Percentiles rank a stretch among this genome's conserved stretches.
These are phyloP conservation scores for Rhegmatorhina hoffmannsi DNA, from an alignment of 2,113 vertebrate genomes.

Conservation along the genomic window DNA sequence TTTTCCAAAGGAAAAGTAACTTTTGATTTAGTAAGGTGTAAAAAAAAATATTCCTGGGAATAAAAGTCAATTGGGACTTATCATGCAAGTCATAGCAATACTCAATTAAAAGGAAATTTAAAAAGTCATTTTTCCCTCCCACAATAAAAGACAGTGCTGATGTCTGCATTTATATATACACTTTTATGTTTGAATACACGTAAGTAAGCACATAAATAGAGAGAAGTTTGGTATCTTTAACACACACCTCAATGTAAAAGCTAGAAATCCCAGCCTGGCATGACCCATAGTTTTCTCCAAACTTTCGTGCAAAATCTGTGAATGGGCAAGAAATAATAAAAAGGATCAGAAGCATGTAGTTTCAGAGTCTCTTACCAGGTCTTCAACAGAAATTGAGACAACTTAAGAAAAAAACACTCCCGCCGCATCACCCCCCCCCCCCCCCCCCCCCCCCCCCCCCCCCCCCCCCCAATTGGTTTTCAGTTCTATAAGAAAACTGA, in stretches of 20 bases:
- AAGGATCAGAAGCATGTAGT: neutral
- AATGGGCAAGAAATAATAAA: conserved; percentile 24
- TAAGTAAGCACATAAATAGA: neutral
- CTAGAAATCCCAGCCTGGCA: conserved; percentile 89
- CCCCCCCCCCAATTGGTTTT: neutral
- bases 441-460: no score
- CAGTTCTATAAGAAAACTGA: neutral
- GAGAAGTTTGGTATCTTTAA: neutral
- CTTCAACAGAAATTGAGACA: neutral
- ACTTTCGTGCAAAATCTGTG: conserved; percentile 75
- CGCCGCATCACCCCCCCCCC: rapidly evolving
- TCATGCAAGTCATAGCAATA: neutral
- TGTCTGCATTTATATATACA: neutral
- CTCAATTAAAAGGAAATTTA: neutral
- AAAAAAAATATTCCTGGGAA: neutral
- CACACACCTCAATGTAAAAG: conserved; percentile 80
- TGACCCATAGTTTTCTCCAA: conserved; percentile 79
- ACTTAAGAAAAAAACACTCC: neutral
- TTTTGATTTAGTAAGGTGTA: neutral
- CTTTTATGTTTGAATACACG: neutral
- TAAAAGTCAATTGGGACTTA: neutral
- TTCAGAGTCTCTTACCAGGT: neutral
- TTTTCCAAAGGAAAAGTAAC: conserved; percentile 6
- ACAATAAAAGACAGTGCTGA: neutral
- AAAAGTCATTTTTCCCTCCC: neutral